Evolutionary conservation across 1,140 invertebrate genomes (phyloP), one percentile per base, ranked within the genome.

Genomic region (Trichonephila inaurata): DNA sequence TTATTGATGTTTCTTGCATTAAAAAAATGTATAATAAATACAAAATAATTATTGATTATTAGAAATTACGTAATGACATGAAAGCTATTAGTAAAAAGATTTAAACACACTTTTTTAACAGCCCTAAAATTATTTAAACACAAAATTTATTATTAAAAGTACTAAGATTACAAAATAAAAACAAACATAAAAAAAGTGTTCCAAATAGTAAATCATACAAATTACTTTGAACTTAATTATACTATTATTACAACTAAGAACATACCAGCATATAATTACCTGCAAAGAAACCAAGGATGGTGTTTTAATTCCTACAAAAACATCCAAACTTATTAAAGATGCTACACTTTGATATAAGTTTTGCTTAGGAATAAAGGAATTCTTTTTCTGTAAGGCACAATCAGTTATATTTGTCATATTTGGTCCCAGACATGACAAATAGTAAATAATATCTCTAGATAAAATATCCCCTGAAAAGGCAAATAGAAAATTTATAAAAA

Each of bases 331-430:
- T 16, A 96, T 95, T 24, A 91, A 89, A 81, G 94, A 58, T 6
- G 69, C 95, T 14, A 96, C 91, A n/a, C 96, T 96, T 6, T 96
- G 95, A 0, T 96, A 95, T 0, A 95, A 95, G 33, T 96, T 96
- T 1, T 96, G 93, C 21, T 95, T 95, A 3, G 96, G 95, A 92
- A 96, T 96, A 95, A 96, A 96, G 14, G 96, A 96, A 91, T 96
- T 96, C 0, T 95, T 88, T 18, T 95, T 96, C 66, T 96, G 96
- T 60, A 96, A 95, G 44, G 96, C 95, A 94, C 96, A 96, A 64
- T 96, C 96, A 0, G 96, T 96, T 6, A 97, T 95, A 95, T 96
- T 96, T 24, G 96, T 96, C 82, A 96, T 96, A 95, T 96, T 96
- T 7, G 96, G 96, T 8, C 96, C 96, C 21, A 96, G 95, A 93